Base-by-base conservation (phyloP, 2,888 invertebrate genomes). In the Kuschelorhynchus macadamiae region DNA sequence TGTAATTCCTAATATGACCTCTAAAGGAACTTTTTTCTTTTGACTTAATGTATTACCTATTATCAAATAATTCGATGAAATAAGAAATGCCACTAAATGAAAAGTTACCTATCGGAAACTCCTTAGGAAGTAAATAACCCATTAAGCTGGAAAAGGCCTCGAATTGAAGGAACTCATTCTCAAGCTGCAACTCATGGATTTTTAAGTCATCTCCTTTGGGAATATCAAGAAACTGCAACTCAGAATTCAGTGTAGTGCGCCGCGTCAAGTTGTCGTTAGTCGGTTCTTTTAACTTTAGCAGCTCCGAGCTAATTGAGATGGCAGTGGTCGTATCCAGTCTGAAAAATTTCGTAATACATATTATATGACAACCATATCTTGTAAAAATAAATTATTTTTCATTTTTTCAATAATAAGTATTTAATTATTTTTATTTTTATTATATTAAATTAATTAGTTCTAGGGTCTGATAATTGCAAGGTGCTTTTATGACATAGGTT, bases 111-210 rank as follows among this genome's bases (percentile, higher is more conserved):
- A 87, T 81, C 67, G 91, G 90, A 82, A 90, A 88, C 73, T 88
- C 87, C 76, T 87, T 86, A 2, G 90, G 90, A 81, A 90, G 88
- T 77, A 91, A 86, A 78, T 88, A 81, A 72, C 86, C 86, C 78
- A 91, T 86, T 79, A 91, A 86, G 67, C 84, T 81, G 9, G 90
- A 87, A 78, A 91, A 86, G 79, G 88, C 88, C 75, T 86, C 85
- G 80, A 91, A 91, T 72, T 88, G 84, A 79, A 89, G 86, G 79
- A 88, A 85, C 72, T 89, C 88, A 66, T 88, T 86, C 65, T 89
- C 87, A 67, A 90, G 83, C 77, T 86, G 86, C 74, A 91, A 84
- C 47, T 81, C 82, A 20, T 82, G 77, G 77, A 86, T 84, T 78
- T 81, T 81, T 77, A 82, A 79, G 72, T 78, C 78, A 63, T 81